Base-by-base conservation (phyloP, 2,797 vertebrate species). In the Nannoperca obscura region DNA sequence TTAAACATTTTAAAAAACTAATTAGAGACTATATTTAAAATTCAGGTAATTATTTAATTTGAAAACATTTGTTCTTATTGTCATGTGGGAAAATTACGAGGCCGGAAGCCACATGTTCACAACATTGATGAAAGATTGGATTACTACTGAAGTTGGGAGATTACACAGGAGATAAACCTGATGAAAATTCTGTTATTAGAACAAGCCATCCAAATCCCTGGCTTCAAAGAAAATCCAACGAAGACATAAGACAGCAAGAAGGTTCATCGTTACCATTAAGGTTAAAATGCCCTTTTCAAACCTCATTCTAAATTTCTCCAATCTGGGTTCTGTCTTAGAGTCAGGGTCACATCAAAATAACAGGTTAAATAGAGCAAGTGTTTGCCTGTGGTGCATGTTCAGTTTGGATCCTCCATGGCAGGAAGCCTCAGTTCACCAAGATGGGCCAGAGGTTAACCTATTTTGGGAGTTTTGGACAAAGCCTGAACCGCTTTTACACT, bases 401-500 rank as follows among this genome's bases (percentile, higher is more conserved):
- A 76, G 71, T 86, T 88, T 79, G 68, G 64, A 86, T 83, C 82
- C 78, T 89, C 86, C 81, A 36, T 62, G 62, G 52, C 76, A 81
- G 71, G 54, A 86, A 78, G 81, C 81, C 80, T 84, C 60, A 58
- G 59, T 81, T 78, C 71, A 88, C 78, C 82, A 24, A 3, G 54
- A 78, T 11, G 73, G 81, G 76, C 73, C 63, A 30, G 77, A 88
- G 80, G 68, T 67, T 24, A 84, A 82, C 58, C 74, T 78, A 49
- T 52, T 52, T 7, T 70, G 49, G 62, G 77, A 62, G 65, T 72
- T 75, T 55, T 74, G 60, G 61, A 73, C 49, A 61, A 38, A 38
- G 38, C 46, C 24, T 15, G 2, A 2, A 15, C 27, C 36, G 34
- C 46, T 20, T 42, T 93, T 93, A 96, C 15, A 92, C 90, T 89